Evolutionary conservation across 2,797 vertebrate genomes (phyloP), one percentile per base, ranked within the genome.

Genomic region (Pogoniulus pusillus): DNA sequence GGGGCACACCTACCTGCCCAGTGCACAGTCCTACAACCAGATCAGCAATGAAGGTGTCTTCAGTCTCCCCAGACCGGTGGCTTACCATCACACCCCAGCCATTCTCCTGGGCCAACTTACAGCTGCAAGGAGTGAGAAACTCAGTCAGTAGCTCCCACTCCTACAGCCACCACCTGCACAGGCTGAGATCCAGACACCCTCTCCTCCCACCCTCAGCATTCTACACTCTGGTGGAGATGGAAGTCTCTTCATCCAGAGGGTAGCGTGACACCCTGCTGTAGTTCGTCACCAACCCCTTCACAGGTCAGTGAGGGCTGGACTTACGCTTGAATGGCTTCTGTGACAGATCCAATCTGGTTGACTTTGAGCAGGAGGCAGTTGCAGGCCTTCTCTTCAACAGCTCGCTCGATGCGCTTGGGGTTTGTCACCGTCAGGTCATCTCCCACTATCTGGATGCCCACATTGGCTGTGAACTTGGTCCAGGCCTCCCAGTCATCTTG

Each of bases 51-150:
- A 99, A 99, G 3, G 98, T 99, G 94, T 99, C 98, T 95, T 99
- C 98, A 0, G 98, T 99, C 94, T 99, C 98, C 85, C 98, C 98
- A 4, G 98, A 99, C 90, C 98, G 98, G 77, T 99, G 98, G 93
- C 98, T 99, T 95, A 99, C 98, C 98, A 99, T 99, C 95, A 99
- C 98, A 3, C 98, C 98, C 98, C 98, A 99, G 94, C 98, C 98
- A 0, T 99, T 99, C 97, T 98, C 98, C 97, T 99, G 98, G 77
- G 98, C 98, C 97, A 99, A 80, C 89, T 99, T 99, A 96, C 98
- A 99, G 90, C 98, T 99, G 96, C 75, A 78, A 63, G 53, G 51
- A 89, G 20, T 2, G 9, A 80, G 60, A 57, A 87, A 84, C 10
- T 30, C n/a, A 24, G 29, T 84, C 49, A 68, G 63, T 22, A 72